These are phyloP conservation scores for Acrobasis suavella DNA, from an alignment of 2,888 invertebrate genomes.

Conservation along the genomic window DNA sequence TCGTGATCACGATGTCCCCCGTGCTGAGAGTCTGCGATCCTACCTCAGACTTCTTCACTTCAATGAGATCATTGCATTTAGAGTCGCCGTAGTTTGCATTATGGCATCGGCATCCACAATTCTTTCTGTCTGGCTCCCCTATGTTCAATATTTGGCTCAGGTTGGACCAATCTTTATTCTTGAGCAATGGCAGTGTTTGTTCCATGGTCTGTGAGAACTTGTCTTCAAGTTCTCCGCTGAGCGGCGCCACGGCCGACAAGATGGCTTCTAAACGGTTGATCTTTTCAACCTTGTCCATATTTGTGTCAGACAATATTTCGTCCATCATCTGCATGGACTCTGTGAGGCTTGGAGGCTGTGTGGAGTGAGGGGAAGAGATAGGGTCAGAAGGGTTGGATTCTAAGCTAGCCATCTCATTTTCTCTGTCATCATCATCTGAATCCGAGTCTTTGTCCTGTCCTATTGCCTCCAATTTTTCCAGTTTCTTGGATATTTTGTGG, in stretches of 20 bases:
- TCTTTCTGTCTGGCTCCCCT: slow-evolving; percentile 68
- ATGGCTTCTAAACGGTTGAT: slow-evolving; percentile 94
- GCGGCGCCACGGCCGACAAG: slow-evolving; percentile 88
- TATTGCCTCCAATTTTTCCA: slow-evolving; percentile 93
- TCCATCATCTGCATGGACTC: slow-evolving; percentile 96
- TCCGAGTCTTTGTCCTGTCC: slow-evolving; percentile 90
- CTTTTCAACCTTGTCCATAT: slow-evolving; percentile 92
- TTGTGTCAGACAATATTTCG: slow-evolving; percentile 90
- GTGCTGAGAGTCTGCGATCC: slow-evolving; percentile 94
- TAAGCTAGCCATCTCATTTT: slow-evolving; percentile 90
- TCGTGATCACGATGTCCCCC: slow-evolving; percentile 95
- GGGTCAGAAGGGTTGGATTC: slow-evolving; percentile 91
- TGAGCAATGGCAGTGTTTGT: slow-evolving; percentile 77
- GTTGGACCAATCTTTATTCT: slow-evolving; percentile 80
- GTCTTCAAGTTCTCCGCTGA: slow-evolving; percentile 83
- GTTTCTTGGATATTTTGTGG: slow-evolving; percentile 95
- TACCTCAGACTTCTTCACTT: slow-evolving; percentile 77
- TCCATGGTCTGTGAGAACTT: slow-evolving; percentile 80
- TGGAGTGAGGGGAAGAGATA: slow-evolving; percentile 88
- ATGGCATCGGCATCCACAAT: slow-evolving; percentile 83
- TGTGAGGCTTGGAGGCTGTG: slow-evolving; percentile 91
- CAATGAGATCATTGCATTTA: slow-evolving; percentile 74
- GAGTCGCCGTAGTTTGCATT: slow-evolving; percentile 64
- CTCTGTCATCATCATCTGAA: slow-evolving; percentile 87
- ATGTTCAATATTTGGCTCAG: slow-evolving; percentile 76